Evolutionary conservation across 2,113 vertebrate species (phyloP).

Genomic region (Tyrannus savana): DNA sequence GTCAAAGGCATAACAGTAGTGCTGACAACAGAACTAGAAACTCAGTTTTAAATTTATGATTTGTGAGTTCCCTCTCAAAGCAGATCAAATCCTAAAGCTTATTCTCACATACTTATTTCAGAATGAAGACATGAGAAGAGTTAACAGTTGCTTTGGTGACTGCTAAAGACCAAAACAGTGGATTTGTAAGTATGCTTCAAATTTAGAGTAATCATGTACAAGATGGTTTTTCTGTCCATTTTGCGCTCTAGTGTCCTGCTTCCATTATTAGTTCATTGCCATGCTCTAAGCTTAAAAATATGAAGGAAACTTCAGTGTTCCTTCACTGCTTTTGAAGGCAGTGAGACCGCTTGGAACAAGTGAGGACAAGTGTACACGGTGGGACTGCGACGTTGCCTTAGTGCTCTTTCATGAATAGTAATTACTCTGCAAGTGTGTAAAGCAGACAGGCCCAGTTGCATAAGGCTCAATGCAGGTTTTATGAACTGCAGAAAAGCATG

Average conservation of each 20-base stretch:
- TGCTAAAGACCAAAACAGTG: neutral
- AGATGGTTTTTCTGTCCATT: neutral
- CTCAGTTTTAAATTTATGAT: neutral
- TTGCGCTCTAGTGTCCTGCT: neutral
- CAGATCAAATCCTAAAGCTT: neutral
- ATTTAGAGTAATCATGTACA: neutral
- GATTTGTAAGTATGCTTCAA: neutral
- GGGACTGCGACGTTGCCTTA: neutral
- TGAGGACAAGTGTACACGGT: neutral
- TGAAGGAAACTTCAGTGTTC: neutral
- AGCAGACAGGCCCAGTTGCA: constrained; percentile 31
- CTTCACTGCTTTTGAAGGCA: constrained; percentile 3
- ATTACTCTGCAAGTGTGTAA: constrained; percentile 57
- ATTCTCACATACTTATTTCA: neutral
- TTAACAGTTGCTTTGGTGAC: neutral
- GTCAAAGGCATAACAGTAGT: neutral
- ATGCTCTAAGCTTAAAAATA: neutral
- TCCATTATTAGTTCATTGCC: neutral
- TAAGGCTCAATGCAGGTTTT: constrained; percentile 47
- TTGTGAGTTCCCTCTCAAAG: neutral
- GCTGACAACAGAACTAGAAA: neutral
- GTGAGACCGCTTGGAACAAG: neutral
- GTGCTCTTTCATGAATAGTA: neutral
- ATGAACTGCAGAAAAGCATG: constrained; percentile 70
- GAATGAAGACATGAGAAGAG: neutral